These are phyloP conservation scores for Dreissena rostriformis DNA, from an alignment of 1,140 invertebrate genomes.

Conservation along the genomic window DNA sequence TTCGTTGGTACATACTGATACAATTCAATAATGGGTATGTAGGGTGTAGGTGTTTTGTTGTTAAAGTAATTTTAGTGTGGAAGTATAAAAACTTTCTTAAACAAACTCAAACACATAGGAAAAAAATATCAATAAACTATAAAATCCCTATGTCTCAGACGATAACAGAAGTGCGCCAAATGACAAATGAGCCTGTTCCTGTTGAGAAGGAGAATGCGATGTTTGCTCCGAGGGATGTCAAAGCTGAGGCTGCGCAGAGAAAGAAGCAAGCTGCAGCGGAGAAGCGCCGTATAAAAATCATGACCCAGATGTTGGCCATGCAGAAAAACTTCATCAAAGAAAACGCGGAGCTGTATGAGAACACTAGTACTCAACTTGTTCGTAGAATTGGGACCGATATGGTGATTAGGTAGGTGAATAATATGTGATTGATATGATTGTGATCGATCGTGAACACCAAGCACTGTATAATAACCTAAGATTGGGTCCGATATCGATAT, in stretches of 20 bases:
- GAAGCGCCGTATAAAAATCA: constrained; percentile 91
- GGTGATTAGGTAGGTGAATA: constrained; percentile 70
- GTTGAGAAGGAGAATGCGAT: constrained; percentile 67
- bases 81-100: no score
- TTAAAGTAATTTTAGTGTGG: no score
- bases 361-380: constrained; percentile 78
- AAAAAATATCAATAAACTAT: neutral
- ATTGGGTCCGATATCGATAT: no score
- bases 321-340: constrained; percentile 97
- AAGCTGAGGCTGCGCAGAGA: constrained; percentile 87
- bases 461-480: constrained; percentile 52
- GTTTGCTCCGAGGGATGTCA: constrained; percentile 76
- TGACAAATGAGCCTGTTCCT: constrained; percentile 67
- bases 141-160: constrained; percentile 65
- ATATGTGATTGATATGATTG: neutral
- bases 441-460: neutral
- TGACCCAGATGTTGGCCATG: constrained; percentile 96
- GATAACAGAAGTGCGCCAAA: constrained; percentile 73
- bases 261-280: constrained; percentile 90
- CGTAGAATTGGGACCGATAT: constrained; percentile 66
- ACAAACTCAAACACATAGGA: no score
- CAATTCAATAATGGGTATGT: no score
- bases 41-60: neutral
- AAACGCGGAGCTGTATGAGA: constrained; percentile 93
- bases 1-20: no score